phyloP scores from a whole-genome alignment of 1,140 invertebrate genomes.

The Drosophila nasuta region DNA sequence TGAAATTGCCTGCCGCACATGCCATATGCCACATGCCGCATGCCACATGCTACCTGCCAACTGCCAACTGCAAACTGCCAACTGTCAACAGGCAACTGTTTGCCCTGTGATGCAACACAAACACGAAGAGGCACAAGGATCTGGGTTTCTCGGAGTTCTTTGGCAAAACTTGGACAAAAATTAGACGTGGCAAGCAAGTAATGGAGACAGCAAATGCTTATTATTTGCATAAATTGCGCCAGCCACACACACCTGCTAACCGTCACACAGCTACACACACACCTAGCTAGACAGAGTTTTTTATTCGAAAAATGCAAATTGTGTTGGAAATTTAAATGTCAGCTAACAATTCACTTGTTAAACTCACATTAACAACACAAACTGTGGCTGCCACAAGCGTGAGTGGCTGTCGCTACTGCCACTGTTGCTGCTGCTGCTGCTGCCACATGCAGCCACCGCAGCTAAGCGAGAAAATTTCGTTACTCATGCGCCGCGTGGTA shows the following conservation, averaged over 20 bases:
- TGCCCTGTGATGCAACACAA: conserved; percentile 17
- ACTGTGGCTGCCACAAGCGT: background rate
- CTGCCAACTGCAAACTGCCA: conserved; percentile 32
- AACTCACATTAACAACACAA: conserved; percentile 65
- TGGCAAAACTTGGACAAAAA: conserved; percentile 42
- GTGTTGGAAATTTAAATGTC: conserved; percentile 79
- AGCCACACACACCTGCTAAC: conserved; percentile 12
- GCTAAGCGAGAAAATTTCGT: conserved; percentile 35
- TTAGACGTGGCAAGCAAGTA: conserved; percentile 70
- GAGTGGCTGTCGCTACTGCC: background rate
- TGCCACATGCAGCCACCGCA: conserved; percentile 30
- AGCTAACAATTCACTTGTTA: conserved; percentile 77
- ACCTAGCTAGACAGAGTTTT: background rate
- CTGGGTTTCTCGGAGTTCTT: conserved; percentile 32
- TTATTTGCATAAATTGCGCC: conserved; percentile 74
- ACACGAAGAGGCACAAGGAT: conserved; percentile 50
- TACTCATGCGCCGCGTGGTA: conserved; percentile 15
- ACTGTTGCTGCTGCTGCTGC: background rate
- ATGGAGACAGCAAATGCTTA: conserved; percentile 77
- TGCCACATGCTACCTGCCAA: conserved; percentile 11
- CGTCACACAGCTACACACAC: conserved; percentile 6
- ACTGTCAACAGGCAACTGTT: conserved; percentile 38
- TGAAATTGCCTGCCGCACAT: conserved; percentile 62
- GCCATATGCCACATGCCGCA: conserved; percentile 33
- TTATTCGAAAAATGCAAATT: conserved; percentile 71